Evolutionary conservation across 2,113 vertebrate genomes (phyloP).

Genomic region (Xiphophorus couchianus): DNA sequence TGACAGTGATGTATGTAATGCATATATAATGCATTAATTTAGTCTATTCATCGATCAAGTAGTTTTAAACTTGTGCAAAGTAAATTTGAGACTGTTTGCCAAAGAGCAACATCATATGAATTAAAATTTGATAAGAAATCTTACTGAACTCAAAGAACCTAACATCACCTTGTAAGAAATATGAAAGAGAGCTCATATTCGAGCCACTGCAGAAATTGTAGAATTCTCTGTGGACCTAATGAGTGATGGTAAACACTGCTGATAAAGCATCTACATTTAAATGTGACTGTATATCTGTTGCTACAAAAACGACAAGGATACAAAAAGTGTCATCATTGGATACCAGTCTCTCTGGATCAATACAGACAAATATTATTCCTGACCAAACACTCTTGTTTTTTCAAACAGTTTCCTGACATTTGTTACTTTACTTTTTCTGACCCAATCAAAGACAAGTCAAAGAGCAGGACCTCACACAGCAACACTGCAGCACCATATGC

Average conservation of each 20-base stretch:
- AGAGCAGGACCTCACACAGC: conserved; percentile 9
- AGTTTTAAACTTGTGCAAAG: conserved; percentile 11
- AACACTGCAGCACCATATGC: not conserved
- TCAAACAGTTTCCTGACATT: conserved; percentile 8
- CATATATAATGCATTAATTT: not conserved
- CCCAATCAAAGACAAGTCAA: conserved; percentile 7
- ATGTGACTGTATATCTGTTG: conserved; percentile 1
- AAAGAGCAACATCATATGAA: conserved; percentile 10
- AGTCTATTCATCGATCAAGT: not conserved
- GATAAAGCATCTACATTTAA: conserved; percentile 50
- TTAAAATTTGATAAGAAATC: conserved; percentile 34
- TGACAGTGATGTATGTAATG: no score
- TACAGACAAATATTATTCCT: conserved; percentile 26
- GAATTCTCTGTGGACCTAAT: conserved; percentile 35
- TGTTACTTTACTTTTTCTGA: not conserved
- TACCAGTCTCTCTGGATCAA: conserved; percentile 38
- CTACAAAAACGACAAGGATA: conserved; percentile 15
- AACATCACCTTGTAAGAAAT: conserved; percentile 20
- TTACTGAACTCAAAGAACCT: conserved; percentile 23
- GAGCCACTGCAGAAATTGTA: conserved; percentile 26
- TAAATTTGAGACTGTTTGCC: not conserved
- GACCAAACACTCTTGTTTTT: conserved; percentile 16
- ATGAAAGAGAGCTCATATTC: conserved; percentile 13
- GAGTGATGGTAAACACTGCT: conserved; percentile 44
- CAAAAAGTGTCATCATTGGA: conserved; percentile 32